These are phyloP conservation scores for Prunella strophiata DNA, from an alignment of 2,797 vertebrate genomes.

Conservation along the genomic window DNA sequence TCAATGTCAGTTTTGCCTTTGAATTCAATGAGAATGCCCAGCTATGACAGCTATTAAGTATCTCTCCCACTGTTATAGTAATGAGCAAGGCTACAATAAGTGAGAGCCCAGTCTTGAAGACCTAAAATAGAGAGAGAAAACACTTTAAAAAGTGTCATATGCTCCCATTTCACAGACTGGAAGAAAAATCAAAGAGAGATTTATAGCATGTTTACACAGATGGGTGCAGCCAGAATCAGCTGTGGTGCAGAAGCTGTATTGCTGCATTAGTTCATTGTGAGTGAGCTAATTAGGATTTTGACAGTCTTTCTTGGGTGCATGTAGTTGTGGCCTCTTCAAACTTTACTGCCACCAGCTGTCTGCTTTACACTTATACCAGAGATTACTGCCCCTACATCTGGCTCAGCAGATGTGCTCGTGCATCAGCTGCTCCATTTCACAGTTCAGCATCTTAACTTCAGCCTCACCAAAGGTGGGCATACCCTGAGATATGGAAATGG, in stretches of 20 bases:
- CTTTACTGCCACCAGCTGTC: slow-evolving; percentile 60
- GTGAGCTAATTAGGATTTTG: slow-evolving; percentile 63
- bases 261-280: slow-evolving; percentile 46
- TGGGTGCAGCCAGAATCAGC: slow-evolving; percentile 59
- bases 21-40: slow-evolving; percentile 24
- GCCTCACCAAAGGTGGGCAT: neutral
- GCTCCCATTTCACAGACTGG: slow-evolving; percentile 41
- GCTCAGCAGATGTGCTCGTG: slow-evolving; percentile 5
- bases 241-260: slow-evolving; percentile 44
- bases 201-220: slow-evolving; percentile 65
- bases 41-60: slow-evolving; percentile 32
- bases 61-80: slow-evolving; percentile 42
- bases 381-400: slow-evolving; percentile 54
- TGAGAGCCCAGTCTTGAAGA: neutral
- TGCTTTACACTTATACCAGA: slow-evolving; percentile 9
- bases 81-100: slow-evolving; percentile 16
- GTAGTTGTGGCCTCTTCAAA: slow-evolving; percentile 64
- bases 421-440: slow-evolving; percentile 38
- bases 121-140: slow-evolving; percentile 20
- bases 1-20: slow-evolving; percentile 56
- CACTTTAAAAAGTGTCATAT: neutral
- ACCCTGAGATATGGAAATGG: neutral
- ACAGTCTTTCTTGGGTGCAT: slow-evolving; percentile 54
- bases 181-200: slow-evolving; percentile 48
- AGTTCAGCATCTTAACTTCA: neutral